A percentile compares a stretch with the other conserved stretches of the same genome.
Conservation (phyloP, 2,888 invertebrate genomes). For the Platycheirus albimanus region DNA sequence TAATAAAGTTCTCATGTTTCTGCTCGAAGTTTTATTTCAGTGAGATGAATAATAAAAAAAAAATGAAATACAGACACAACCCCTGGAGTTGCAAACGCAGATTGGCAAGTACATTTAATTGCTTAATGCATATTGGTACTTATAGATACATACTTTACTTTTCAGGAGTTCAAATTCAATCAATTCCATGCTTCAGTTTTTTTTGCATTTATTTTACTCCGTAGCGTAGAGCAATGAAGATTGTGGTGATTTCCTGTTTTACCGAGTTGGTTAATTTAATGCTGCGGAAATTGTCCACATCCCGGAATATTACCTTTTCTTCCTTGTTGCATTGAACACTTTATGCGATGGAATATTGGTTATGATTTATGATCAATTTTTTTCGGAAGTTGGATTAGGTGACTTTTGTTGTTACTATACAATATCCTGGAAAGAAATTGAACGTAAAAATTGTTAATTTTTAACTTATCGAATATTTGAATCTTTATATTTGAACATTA, state of each 20-base stretch:
- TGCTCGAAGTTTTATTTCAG: slow-evolving; percentile 13
- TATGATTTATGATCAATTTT: too few species aligned
- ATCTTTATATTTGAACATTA: too few species aligned
- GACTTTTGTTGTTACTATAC: too few species aligned
- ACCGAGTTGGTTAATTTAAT: slow-evolving; percentile 47
- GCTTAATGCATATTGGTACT: slow-evolving; percentile 7
- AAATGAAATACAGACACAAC: neutral
- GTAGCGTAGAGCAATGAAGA: slow-evolving; percentile 22
- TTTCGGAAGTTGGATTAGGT: too few species aligned
- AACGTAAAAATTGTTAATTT: too few species aligned
- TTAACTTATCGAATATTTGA: too few species aligned
- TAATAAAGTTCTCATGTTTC: slow-evolving; percentile 22
- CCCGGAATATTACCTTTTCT: neutral
- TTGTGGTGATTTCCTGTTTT: slow-evolving; percentile 43
- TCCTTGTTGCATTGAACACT: slow-evolving; percentile 1
- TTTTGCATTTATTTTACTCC: neutral
- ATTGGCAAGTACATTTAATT: slow-evolving; percentile 14
- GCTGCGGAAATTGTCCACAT: slow-evolving; percentile 59
- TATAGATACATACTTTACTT: neutral
- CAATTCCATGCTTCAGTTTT: neutral
- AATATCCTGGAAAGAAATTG: too few species aligned
- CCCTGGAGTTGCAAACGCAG: neutral
- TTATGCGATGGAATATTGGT: too few species aligned
- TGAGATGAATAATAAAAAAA: slow-evolving; percentile 3
- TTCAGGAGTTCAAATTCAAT: neutral